These are phyloP conservation scores for Sardina pilchardus DNA, from an alignment of 2,113 vertebrate genomes.

Conservation along the genomic window DNA sequence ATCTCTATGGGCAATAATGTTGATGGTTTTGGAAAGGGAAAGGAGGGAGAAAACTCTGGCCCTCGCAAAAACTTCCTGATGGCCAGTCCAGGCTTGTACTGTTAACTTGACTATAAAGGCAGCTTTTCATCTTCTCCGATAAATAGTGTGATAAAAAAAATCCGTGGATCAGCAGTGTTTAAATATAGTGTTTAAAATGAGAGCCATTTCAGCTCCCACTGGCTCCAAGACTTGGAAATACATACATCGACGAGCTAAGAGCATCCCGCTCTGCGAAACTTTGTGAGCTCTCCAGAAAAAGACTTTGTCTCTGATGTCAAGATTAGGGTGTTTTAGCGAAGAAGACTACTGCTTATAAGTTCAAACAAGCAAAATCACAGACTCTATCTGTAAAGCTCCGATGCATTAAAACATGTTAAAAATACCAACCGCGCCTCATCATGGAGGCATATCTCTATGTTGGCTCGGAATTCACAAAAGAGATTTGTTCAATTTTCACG, in stretches of 20 bases:
- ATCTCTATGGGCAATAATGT: no score
- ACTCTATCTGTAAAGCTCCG: not conserved
- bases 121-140: not conserved
- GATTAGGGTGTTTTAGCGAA: not conserved
- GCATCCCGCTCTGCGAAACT: not conserved
- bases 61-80: no score
- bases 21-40: no score
- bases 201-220: not conserved
- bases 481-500: not conserved
- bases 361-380: not conserved
- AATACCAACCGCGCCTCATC: not conserved
- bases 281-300: not conserved
- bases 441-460: not conserved
- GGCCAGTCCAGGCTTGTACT: not conserved
- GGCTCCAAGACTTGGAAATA: not conserved
- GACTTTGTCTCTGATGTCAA: not conserved
- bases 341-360: constrained; percentile 5
- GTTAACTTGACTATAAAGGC: not conserved
- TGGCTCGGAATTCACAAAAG: not conserved
- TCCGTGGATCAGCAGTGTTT: not conserved
- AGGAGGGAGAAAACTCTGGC: no score
- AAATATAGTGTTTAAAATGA: not conserved
- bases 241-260: not conserved
- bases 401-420: not conserved
- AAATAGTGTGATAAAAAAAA: not conserved